A percentile compares a stretch with the other conserved stretches of the same genome.
phyloP scores from a whole-genome alignment of 1,140 invertebrate genomes.

The Euwallacea fornicatus region DNA sequence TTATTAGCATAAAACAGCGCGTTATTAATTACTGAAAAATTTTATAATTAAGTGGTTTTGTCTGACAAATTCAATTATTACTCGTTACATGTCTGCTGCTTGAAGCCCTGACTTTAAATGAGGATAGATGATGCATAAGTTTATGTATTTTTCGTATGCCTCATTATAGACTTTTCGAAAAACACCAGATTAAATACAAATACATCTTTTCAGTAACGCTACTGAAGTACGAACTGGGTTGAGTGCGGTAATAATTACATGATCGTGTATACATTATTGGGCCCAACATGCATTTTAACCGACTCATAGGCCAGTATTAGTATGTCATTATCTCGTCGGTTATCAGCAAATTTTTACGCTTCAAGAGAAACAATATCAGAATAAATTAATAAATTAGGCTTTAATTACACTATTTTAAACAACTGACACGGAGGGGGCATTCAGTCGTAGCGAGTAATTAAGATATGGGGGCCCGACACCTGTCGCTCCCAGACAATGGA shows the following conservation, averaged over 20 bases:
- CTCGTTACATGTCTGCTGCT: conserved; percentile 16
- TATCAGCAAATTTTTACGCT: conserved; percentile 50
- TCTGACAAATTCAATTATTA: conserved; percentile 19
- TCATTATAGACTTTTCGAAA: too few relatives aligned
- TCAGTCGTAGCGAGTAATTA: conserved; percentile 37
- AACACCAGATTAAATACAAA: too few relatives aligned
- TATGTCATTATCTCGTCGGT: conserved; percentile 45
- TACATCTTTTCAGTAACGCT: too few relatives aligned
- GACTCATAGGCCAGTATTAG: conserved; percentile 23
- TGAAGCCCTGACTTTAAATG: background rate
- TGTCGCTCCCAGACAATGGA: conserved; percentile 22
- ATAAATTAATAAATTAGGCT: conserved; percentile 52
- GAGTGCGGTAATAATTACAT: too few relatives aligned
- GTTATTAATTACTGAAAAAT: conserved; percentile 11
- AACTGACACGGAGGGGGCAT: conserved; percentile 39
- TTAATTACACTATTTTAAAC: conserved; percentile 46
- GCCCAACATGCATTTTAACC: conserved; percentile 17
- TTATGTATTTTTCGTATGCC: too few relatives aligned
- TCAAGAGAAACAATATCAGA: conserved; percentile 50
- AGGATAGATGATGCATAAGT: too few relatives aligned
- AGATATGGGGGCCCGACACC: conserved; percentile 36
- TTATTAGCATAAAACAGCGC: conserved; percentile 10
- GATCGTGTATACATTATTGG: background rate
- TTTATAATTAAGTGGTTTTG: conserved; percentile 18
- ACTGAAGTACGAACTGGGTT: too few relatives aligned